Base-by-base conservation (phyloP, 2,888 invertebrate genomes). In the Pseudeuparius sepicola region DNA sequence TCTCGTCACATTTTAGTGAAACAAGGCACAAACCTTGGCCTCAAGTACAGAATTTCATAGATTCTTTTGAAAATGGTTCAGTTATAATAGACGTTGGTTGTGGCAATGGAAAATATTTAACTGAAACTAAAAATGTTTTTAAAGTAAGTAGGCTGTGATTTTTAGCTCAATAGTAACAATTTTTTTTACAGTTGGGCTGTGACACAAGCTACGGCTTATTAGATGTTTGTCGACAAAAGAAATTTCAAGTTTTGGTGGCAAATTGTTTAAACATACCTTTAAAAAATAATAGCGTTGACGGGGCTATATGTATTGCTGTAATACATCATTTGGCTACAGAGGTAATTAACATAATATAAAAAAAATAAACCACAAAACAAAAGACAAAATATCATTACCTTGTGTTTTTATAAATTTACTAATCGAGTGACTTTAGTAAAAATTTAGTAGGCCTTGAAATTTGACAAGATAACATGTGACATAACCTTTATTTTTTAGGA, bases 51-150 rank as follows among this genome's bases (percentile, higher is more conserved):
- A 66, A 79, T 44, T 98, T 97, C 64, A 64, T 92, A 15, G 60
- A 70, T 10, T 65, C 64, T 4, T 73, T 89, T 43, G 58, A 72
- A 0, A 37, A 59, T 0, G 86, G 84, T 1, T 74, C 83, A 2
- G 56, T 92, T 6, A 56, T 97, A 9, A 56, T 93, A 3, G 98
- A 99, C 63, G 75, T 96, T 20, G 98, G 98, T 4, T 94, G 96
- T 61, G 98, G 98, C 6, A 98, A 98, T 67, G 98, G 97, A 24
- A 99, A 98, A 70, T 97, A 98, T 62, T 71, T 98, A 35, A 70
- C 75, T 32, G 55, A 63, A 2, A 73, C 75, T 43, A 52, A 57
- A 18, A 63, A 70, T 42, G 65, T 78, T 31, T 63, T 71, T 46
- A 73, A 78, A 66, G 81, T 82, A 57, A 53, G 53, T 50, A 24